phyloP scores from a whole-genome alignment of 2,888 invertebrate species.

The Scelioninae gen. 1 region DNA sequence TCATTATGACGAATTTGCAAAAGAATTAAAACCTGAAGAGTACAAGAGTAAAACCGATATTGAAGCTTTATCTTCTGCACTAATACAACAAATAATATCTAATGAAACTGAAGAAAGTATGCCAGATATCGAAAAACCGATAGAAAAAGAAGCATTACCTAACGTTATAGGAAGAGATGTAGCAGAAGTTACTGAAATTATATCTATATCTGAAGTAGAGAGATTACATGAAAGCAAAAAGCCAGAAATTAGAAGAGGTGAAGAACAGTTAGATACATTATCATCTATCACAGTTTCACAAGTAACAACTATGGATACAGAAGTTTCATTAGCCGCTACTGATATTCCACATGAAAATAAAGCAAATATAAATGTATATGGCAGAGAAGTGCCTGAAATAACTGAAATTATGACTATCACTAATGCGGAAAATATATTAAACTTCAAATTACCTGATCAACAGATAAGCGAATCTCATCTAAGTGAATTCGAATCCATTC shows the following conservation, averaged over 20 bases:
- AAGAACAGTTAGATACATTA: constrained; percentile 75
- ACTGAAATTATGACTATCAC: constrained; percentile 70
- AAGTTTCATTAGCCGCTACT: constrained; percentile 13
- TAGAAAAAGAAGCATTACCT: constrained; percentile 74
- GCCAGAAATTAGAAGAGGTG: constrained; percentile 73
- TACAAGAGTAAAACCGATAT: constrained; percentile 72
- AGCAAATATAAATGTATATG: constrained; percentile 52
- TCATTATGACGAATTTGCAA: constrained; percentile 74
- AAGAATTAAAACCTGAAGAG: constrained; percentile 70
- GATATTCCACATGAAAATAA: constrained; percentile 19
- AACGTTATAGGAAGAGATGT: constrained; percentile 79
- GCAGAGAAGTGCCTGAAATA: constrained; percentile 77
- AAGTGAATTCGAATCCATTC: no score
- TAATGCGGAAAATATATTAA: constrained; percentile 1
- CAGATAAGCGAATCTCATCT: no score
- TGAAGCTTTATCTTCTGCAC: constrained; percentile 73
- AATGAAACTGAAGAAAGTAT: constrained; percentile 74
- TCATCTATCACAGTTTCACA: constrained; percentile 73
- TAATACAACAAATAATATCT: constrained; percentile 73
- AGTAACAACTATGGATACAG: constrained; percentile 61
- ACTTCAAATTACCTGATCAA: background rate
- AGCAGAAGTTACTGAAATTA: constrained; percentile 72
- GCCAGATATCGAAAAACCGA: constrained; percentile 74
- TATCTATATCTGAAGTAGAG: constrained; percentile 74
- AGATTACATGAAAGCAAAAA: constrained; percentile 63